Conservation (phyloP, 2,113 vertebrate genomes). For the Esox niger region DNA sequence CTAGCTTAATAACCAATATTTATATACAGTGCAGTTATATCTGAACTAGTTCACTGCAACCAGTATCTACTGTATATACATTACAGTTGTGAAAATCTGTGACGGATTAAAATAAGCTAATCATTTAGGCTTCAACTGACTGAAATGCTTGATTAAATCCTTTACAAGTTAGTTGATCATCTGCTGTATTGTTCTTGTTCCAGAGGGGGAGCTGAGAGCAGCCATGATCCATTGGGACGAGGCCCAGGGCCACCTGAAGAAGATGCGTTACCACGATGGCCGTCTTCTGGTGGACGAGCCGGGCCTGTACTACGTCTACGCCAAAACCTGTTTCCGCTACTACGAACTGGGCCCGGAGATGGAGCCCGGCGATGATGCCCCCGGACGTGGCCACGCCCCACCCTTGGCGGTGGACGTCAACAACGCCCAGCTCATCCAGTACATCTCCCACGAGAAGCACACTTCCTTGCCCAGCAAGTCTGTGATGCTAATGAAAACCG, state of each 20-base stretch:
- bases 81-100: background rate
- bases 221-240: slow-evolving; percentile 82
- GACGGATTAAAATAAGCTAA: too few species aligned
- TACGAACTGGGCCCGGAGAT: slow-evolving; percentile 51
- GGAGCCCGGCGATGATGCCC: slow-evolving; percentile 1
- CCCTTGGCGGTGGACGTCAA: slow-evolving; percentile 65
- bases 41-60: background rate
- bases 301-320: slow-evolving; percentile 93
- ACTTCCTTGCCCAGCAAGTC: slow-evolving; percentile 75
- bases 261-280: slow-evolving; percentile 75
- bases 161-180: too few species aligned
- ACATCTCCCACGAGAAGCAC: slow-evolving; percentile 80
- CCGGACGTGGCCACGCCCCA: background rate
- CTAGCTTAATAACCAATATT: background rate
- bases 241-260: slow-evolving; percentile 75
- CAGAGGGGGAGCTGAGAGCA: slow-evolving; percentile 45
- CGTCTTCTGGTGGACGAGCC: slow-evolving; percentile 81
- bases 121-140: too few species aligned
- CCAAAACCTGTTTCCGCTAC: slow-evolving; percentile 92
- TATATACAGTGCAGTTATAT: background rate
- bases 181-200: background rate
- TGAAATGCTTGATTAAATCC: too few species aligned
- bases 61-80: background rate
- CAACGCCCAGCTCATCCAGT: slow-evolving; percentile 87
- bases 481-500: slow-evolving; percentile 81